Base-by-base conservation (phyloP, 2,113 vertebrate genomes). In the Onychorhynchus coronatus region DNA sequence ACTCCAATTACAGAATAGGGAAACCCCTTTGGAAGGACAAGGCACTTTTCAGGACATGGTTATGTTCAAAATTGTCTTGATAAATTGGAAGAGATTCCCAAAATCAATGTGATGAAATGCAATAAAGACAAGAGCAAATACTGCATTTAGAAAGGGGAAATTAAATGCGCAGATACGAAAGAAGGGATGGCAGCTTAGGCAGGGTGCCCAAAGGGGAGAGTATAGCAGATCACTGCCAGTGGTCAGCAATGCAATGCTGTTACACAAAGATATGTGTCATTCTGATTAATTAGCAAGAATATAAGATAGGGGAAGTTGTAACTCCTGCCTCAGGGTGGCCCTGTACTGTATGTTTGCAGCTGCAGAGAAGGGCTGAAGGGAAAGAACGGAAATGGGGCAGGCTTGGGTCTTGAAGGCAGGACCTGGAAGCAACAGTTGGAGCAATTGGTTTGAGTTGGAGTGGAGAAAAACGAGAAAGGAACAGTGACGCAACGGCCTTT, bases 51-150 rank as follows among this genome's bases (percentile, higher is more conserved):
- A 46, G 77, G 56, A 82, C 84, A 85, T 65, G 44, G 82, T 91
- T 87, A 75, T 72, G 76, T 95, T 92, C 65, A 87, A 94, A 95
- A 92, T 78, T 31, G 82, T 75, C 77, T 73, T 91, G 77, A 92
- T 95, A 85, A 81, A 82, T 81, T 79, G 61, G 56, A 92, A 81
- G 76, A 92, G 83, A 80, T 9, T 12, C 31, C 41, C 49, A 41
- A 92, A 96, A 96, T 96, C 91, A 55, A 84, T 95, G 86, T 67
- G 65, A 72, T 93, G 44, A 92, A 95, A 91, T 95, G 58, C 85
- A 93, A 61, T 93, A 84, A 78, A 77, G 80, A 71, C 33, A 81
- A 63, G 68, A 77, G 44, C 52, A 95, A 95, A 72, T 75, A 39
- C 30, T 55, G 2, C 35, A 33, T 92, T 93, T 87, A 87, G 52